Percentiles rank a stretch among this genome's conserved stretches.
Conservation (phyloP, 2,113 vertebrate species). For the Dasyprocta punctata region DNA sequence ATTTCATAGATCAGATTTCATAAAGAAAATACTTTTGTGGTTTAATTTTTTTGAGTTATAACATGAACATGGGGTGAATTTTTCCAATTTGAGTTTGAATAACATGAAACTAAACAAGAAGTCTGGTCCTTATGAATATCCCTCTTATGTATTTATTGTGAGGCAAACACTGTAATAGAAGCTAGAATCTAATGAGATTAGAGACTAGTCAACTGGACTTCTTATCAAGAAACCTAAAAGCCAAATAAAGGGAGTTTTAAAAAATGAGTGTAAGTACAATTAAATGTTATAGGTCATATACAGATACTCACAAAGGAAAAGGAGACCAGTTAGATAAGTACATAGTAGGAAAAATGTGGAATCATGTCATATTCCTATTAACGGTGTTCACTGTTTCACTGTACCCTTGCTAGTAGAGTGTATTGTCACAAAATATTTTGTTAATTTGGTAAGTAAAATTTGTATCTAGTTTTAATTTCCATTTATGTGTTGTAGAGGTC, state of each 20-base stretch:
- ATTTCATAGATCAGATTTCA: slow-evolving; percentile 29
- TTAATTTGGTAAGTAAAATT: not conserved
- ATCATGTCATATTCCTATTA: not conserved
- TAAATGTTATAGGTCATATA: not conserved
- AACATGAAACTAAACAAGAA: not conserved
- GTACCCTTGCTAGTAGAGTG: not conserved
- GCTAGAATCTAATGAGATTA: not conserved
- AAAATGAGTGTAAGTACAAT: not conserved
- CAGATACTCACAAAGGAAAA: not conserved
- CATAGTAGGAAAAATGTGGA: not conserved
- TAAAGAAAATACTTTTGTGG: not conserved
- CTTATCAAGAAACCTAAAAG: not conserved
- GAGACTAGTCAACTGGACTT: not conserved
- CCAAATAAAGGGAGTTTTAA: too few relatives aligned
- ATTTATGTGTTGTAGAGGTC: not conserved
- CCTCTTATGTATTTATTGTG: not conserved
- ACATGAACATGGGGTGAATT: not conserved
- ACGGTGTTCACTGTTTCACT: not conserved
- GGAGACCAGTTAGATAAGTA: not conserved
- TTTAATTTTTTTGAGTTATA: slow-evolving; percentile 16
- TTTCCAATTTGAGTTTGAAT: slow-evolving; percentile 9
- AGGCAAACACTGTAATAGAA: not conserved
- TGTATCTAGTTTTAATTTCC: not conserved
- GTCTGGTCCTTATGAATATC: not conserved
- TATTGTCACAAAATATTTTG: not conserved